Base-by-base conservation (phyloP, 2,113 vertebrate genomes). In the Limnothrissa miodon region DNA sequence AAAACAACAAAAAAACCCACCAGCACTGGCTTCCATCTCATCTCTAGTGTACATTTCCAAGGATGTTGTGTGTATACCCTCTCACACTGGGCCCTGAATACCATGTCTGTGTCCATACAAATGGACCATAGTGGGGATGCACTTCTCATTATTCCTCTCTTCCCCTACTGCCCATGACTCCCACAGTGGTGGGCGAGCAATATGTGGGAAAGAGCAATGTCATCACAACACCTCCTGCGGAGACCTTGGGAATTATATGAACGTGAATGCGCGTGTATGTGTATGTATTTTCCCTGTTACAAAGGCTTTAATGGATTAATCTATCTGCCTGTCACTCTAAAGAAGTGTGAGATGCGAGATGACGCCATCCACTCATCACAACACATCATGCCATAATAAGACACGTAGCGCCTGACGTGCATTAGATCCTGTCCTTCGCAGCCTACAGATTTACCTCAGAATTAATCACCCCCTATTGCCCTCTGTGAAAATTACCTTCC, bases 401-500 rank as follows among this genome's bases (percentile, higher is more conserved):
- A 42, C 39, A 62, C 78, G 53, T 78, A 39, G 82, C 79, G 62
- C 78, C 80, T 39, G 62, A 33, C 66, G 19, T 10, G 70, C 23
- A 78, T 82, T 62, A 85, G 29, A 53, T 36, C 36, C 56, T 80
- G 59, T 80, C 78, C 79, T 86, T 81, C 85, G 78, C 62, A 39
- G 79, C 56, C 33, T 39, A 33, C 59, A 56, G 66, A 39, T 6
- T 15, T 3, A 51, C 53, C 79, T 86, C 78, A 36, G 78, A 66
- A 86, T 81, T 46, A 81, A 81, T 78, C 80, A 78, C 48, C 48
- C 80, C 78, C 78, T 66, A 83, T 39, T 70, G 45, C 59, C 42
- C 56, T 56, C 21, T 78, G 81, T 78, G 81, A 83, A 85, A 85
- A 87, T 82, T 80, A 81, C 79, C 62, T n/a, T 84, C 81, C 83